phyloP scores from a whole-genome alignment of 2,888 invertebrate species.

The Parelbella ahira region DNA sequence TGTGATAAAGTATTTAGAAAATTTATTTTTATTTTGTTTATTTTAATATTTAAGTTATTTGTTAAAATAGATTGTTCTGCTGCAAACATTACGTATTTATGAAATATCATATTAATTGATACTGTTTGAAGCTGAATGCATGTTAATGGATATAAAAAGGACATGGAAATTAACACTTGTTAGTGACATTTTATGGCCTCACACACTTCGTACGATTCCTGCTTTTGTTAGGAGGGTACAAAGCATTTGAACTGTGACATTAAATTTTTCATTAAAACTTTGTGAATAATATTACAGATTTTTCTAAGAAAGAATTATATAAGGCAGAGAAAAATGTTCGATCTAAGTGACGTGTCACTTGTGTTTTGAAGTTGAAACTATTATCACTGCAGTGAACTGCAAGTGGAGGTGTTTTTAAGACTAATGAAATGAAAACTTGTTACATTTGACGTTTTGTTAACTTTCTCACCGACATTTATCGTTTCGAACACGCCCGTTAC shows the following conservation, averaged over 20 bases:
- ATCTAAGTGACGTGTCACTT: conserved; percentile 1
- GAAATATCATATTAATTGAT: too few species aligned
- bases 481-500: conserved; percentile 21
- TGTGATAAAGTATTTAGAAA: too few species aligned
- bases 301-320: conserved; percentile 14
- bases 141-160: too few species aligned
- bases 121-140: too few species aligned
- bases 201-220: conserved; percentile 44
- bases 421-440: conserved; percentile 21
- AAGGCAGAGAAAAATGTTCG: neutral
- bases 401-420: conserved; percentile 16
- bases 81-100: too few species aligned
- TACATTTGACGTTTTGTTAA: conserved; percentile 21
- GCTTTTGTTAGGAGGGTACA: conserved; percentile 50
- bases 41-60: too few species aligned
- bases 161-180: conserved; percentile 10
- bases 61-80: too few species aligned
- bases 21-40: too few species aligned
- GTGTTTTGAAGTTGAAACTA: conserved; percentile 12
- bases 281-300: conserved; percentile 30
- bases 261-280: conserved; percentile 37
- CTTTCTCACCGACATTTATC: conserved; percentile 21
- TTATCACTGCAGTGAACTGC: conserved; percentile 14
- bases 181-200: conserved; percentile 39
- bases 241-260: conserved; percentile 42